A percentile compares a stretch with the other conserved stretches of the same genome.
Conservation (phyloP, 2,888 invertebrate species). For the Tenthredo scrophulariae region DNA sequence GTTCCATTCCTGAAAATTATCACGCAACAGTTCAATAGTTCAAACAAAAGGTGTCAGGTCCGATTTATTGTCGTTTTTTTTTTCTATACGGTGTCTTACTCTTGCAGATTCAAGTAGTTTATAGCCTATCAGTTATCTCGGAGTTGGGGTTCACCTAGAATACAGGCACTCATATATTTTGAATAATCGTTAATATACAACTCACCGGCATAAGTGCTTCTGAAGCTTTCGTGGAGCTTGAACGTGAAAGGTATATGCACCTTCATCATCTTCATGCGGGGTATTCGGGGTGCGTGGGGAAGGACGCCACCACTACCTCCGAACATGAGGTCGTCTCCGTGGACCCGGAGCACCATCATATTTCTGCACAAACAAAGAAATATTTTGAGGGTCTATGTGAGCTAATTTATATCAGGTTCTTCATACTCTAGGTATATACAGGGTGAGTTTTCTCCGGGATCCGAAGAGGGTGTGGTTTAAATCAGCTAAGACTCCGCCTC, state of each 20-base stretch:
- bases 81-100: too few species aligned
- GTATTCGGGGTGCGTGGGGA: slow-evolving; percentile 82
- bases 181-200: slow-evolving; percentile 53
- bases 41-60: neutral
- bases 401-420: too few species aligned
- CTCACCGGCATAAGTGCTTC: slow-evolving; percentile 86
- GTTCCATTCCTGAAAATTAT: neutral
- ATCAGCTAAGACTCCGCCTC: too few species aligned
- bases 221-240: slow-evolving; percentile 86
- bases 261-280: slow-evolving; percentile 90
- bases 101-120: too few species aligned
- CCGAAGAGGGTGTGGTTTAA: too few species aligned
- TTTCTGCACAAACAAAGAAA: slow-evolving; percentile 80
- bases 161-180: neutral
- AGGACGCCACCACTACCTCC: slow-evolving; percentile 79
- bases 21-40: neutral
- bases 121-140: too few species aligned
- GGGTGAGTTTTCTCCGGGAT: too few species aligned
- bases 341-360: slow-evolving; percentile 88
- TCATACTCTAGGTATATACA: too few species aligned
- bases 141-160: neutral
- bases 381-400: neutral
- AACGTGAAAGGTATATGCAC: slow-evolving; percentile 92
- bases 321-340: slow-evolving; percentile 84
- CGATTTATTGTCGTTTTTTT: neutral